Base-by-base conservation (phyloP, 2,888 invertebrate species). In the Acleris cristana region DNA sequence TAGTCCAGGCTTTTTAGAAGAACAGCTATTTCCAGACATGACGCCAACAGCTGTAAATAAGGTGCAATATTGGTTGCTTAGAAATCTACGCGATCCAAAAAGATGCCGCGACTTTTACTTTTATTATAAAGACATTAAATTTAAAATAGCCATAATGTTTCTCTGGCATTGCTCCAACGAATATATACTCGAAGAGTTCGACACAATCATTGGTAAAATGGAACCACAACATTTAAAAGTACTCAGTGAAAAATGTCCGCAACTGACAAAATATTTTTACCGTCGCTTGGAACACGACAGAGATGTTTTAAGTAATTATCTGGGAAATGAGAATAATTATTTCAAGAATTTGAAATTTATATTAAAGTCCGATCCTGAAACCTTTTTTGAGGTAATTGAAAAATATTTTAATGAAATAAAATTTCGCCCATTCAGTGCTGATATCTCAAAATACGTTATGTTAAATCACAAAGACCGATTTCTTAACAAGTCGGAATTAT, bases 21-120 rank as follows among this genome's bases (percentile, higher is more conserved):
- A 51, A 21, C 57, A 63, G 21, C 55, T 70, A 21, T 70, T 56
- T 18, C 70, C 65, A 26, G 45, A 63, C 4, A 70, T 70, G 70
- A 55, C 34, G 12, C 49, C 45, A 12, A 49, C 63, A 14, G 69
- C 69, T 45, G 34, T 69, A 3, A 18, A 21, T 45, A 70, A 69
- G 64, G 40, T 34, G 34, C 34, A 10, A 34, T 34, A 34, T 34
- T 34, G 34, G 34, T 34, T 34, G 10, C 34, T 34, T 69, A 55
- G 53, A 54, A 59, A 70, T 34, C 30, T 70, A 30, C 59, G 57
- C 12, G 65, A 63, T 44, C 21, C 55, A 14, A 44, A n/a, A 10
- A 60, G 69, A 58, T 69, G 69, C 26, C 30, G 49, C 40, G 48
- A 48, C 26, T 70, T 70, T 63, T 70, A 70, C 56, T 44, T 40